Conservation (phyloP, 2,888 invertebrate genomes). For the Gryllus longicercus region DNA sequence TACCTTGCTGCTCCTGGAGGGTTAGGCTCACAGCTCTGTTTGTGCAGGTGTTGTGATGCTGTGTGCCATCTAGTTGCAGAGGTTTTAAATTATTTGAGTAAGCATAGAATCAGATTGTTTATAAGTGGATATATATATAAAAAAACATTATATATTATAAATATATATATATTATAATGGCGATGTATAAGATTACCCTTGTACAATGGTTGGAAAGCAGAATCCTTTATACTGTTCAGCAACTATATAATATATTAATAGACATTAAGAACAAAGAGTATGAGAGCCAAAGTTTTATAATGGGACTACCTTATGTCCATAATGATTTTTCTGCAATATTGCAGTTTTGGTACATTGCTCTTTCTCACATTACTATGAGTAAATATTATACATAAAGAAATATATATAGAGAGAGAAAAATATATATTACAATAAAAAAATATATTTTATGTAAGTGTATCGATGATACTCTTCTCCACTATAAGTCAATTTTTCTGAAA, state of each 20-base stretch:
- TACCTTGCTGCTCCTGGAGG: not conserved
- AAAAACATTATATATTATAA: not conserved
- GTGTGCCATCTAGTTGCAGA: constrained; percentile 32
- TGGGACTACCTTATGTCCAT: constrained; percentile 4
- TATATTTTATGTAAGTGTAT: constrained; percentile 36
- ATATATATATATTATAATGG: constrained; percentile 25
- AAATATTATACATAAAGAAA: constrained; percentile 31
- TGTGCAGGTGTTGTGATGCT: not conserved
- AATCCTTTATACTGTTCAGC: constrained; percentile 31
- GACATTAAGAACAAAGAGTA: not conserved
- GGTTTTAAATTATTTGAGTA: constrained; percentile 36
- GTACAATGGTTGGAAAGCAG: constrained; percentile 36
- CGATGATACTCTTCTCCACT: constrained; percentile 35
- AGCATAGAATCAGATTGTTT: constrained; percentile 34
- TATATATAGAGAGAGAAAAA: constrained; percentile 27
- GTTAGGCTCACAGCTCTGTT: not conserved
- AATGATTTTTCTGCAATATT: constrained; percentile 19
- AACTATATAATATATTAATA: constrained; percentile 31
- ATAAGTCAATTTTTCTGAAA: constrained; percentile 31
- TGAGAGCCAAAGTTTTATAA: constrained; percentile 33
- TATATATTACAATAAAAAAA: constrained; percentile 30
- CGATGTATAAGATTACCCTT: constrained; percentile 21
- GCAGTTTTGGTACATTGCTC: constrained; percentile 29
- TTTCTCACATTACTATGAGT: constrained; percentile 30
- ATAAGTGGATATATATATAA: constrained; percentile 22